phyloP scores from a whole-genome alignment of 2,797 vertebrate species.

The Pangasius sanitwongsei region DNA sequence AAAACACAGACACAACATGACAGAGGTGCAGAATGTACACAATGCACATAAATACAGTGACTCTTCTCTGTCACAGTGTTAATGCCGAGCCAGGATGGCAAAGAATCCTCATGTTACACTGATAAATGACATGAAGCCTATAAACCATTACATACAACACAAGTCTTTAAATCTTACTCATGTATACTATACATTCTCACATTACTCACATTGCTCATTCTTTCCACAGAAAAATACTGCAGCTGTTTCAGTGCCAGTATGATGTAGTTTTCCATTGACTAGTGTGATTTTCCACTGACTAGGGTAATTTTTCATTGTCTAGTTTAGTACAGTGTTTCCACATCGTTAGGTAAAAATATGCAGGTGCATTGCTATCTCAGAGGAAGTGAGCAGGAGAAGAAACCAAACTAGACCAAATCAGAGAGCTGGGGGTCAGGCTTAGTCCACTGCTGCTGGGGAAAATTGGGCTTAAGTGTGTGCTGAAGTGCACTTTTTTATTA shows the following conservation, averaged over 20 bases:
- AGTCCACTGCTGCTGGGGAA: not conserved
- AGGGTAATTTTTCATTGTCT: slow-evolving; percentile 69
- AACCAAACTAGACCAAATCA: not conserved
- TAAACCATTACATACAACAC: not conserved
- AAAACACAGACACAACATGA: slow-evolving; percentile 8
- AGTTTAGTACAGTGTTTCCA: slow-evolving; percentile 64
- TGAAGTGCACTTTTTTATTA: slow-evolving; percentile 5
- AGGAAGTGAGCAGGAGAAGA: not conserved
- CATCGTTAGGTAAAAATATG: slow-evolving; percentile 44
- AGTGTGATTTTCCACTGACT: slow-evolving; percentile 62
- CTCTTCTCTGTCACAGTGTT: not conserved
- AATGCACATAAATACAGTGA: not conserved
- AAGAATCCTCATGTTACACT: not conserved
- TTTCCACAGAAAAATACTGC: slow-evolving; percentile 58
- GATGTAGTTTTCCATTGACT: slow-evolving; percentile 64
- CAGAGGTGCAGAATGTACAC: not conserved
- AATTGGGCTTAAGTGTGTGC: slow-evolving; percentile 4
- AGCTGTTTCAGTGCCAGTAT: slow-evolving; percentile 61
- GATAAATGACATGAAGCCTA: not conserved
- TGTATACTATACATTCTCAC: not conserved
- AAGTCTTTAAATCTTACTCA: not conserved
- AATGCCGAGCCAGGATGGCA: not conserved
- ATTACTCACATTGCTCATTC: slow-evolving; percentile 10
- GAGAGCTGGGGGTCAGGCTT: not conserved
- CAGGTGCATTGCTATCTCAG: slow-evolving; percentile 49